A percentile compares a stretch with the other conserved stretches of the same genome.
phyloP scores from a whole-genome alignment of 2,113 vertebrate species.

The Podocnemis expansa region DNA sequence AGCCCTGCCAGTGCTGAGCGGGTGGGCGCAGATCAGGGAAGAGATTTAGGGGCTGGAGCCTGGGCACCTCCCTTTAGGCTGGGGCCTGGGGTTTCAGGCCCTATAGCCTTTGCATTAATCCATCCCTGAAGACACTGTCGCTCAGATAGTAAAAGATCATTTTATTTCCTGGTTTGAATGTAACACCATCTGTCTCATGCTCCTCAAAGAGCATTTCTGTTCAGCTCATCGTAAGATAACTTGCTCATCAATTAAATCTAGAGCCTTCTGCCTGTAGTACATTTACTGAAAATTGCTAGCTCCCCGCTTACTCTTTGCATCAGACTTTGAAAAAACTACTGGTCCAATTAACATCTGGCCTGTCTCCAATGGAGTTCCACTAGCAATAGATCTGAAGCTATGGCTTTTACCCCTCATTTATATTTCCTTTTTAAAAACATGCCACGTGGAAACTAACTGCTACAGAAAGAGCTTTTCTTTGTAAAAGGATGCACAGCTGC shows the following conservation, averaged over 20 bases:
- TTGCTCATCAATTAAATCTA: background rate
- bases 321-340: background rate
- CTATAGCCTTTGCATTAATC: too few relatives aligned
- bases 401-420: background rate
- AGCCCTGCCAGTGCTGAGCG: too few relatives aligned
- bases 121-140: background rate
- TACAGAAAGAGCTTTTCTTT: background rate
- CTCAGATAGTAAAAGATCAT: background rate
- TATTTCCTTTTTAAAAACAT: background rate
- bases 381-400: background rate
- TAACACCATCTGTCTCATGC: background rate
- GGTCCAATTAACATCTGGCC: background rate
- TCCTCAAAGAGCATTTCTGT: background rate
- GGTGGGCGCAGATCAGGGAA: too few relatives aligned
- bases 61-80: too few relatives aligned
- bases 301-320: background rate
- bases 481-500: background rate
- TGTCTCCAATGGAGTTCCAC: background rate
- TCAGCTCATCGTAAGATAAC: background rate
- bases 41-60: too few relatives aligned
- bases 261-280: background rate
- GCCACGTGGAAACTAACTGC: background rate
- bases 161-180: background rate
- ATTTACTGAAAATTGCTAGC: background rate
- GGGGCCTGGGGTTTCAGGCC: too few relatives aligned